Conservation (phyloP, 2,888 invertebrate genomes). For the Nipponacmea schrenckii region DNA sequence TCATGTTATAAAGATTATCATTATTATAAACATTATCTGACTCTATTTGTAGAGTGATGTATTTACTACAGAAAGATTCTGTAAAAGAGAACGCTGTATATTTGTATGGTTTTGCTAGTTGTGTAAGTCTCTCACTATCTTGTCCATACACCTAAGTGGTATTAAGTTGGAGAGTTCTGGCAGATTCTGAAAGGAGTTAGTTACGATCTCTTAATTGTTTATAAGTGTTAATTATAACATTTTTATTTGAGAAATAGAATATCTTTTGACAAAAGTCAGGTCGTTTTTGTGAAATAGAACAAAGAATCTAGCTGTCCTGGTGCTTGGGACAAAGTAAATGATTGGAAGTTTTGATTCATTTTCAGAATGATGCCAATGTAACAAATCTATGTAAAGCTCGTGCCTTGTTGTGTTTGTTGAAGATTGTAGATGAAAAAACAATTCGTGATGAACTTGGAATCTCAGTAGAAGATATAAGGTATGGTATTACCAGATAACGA, state of each 20-base stretch:
- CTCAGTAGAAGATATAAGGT: conserved; percentile 44
- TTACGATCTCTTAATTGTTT: no score
- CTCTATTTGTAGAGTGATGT: conserved; percentile 42
- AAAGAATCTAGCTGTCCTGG: no score
- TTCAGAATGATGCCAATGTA: conserved; percentile 21
- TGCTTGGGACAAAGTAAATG: no score
- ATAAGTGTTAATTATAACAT: no score
- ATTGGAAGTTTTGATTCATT: not conserved
- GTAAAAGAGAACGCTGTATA: conserved; percentile 33
- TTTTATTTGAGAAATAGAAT: no score
- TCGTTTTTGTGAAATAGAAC: no score
- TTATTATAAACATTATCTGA: not conserved
- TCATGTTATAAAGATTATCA: no score
- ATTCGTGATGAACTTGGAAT: conserved; percentile 35
- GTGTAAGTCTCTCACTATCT: conserved; percentile 9
- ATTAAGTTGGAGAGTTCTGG: no score
- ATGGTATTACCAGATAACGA: no score
- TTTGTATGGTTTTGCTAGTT: conserved; percentile 22
- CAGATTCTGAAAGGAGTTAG: no score
- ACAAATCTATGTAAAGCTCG: conserved; percentile 44
- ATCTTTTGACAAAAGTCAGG: no score
- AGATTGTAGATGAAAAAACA: conserved; percentile 43
- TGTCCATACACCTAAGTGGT: not conserved
- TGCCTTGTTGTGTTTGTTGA: conserved; percentile 52
- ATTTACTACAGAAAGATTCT: conserved; percentile 43